Percentiles rank a stretch among this genome's conserved stretches.
Conservation (phyloP, 2,797 vertebrate species). For the Diplodus puntazzo region DNA sequence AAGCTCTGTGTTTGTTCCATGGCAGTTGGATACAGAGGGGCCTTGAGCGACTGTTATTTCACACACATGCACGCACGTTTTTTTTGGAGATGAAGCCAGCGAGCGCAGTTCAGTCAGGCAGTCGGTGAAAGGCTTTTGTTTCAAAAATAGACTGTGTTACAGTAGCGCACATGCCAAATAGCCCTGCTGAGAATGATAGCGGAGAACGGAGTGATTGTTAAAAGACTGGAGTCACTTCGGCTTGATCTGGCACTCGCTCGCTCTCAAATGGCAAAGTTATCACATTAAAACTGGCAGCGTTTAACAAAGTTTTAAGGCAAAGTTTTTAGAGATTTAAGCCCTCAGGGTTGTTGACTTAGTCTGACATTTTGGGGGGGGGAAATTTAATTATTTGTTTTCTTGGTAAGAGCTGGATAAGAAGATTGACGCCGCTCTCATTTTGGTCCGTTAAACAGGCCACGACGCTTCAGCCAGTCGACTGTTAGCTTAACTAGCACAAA, state of each 20-base stretch:
- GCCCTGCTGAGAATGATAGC: constrained; percentile 64
- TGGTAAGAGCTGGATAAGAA: neutral
- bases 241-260: constrained; percentile 34
- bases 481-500: neutral
- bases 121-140: constrained; percentile 74
- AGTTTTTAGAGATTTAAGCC: constrained; percentile 1
- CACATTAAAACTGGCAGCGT: constrained; percentile 24
- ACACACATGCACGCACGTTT: constrained; percentile 44
- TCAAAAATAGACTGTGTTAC: constrained; percentile 72
- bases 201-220: constrained; percentile 55
- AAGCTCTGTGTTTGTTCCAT: constrained; percentile 60
- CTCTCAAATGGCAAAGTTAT: constrained; percentile 44
- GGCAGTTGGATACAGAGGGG: constrained; percentile 53
- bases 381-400: neutral
- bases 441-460: neutral
- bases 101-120: constrained; percentile 58
- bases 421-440: neutral
- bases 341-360: neutral
- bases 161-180: constrained; percentile 57
- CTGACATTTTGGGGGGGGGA: neutral
- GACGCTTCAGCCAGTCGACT: neutral
- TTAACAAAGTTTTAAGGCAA: neutral
- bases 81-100: constrained; percentile 67
- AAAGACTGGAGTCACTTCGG: constrained; percentile 57
- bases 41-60: constrained; percentile 61